These are phyloP conservation scores for Macrostomum cliftonense DNA, from an alignment of 2,888 invertebrate genomes.

Conservation along the genomic window DNA sequence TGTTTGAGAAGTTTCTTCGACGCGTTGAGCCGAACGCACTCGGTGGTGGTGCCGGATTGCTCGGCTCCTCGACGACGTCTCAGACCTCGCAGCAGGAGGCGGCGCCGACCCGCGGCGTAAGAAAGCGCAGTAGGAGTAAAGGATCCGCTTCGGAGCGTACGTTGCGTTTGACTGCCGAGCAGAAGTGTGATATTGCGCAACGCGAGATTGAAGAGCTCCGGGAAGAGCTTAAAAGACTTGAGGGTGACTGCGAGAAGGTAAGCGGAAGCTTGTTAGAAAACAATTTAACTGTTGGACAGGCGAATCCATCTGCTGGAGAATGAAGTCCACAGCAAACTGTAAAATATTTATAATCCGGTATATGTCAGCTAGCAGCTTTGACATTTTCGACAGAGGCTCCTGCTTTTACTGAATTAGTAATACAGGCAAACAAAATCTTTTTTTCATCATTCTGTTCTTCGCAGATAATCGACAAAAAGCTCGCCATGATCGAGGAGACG, in stretches of 20 bases:
- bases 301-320: neutral
- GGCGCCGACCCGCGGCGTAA: conserved; percentile 15
- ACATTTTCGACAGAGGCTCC: too few relatives aligned
- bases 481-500: conserved; percentile 37
- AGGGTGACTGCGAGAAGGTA: conserved; percentile 33
- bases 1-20: conserved; percentile 36
- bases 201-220: conserved; percentile 33
- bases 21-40: conserved; percentile 27
- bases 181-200: conserved; percentile 37
- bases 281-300: too few relatives aligned
- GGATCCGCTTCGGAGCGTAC: conserved; percentile 27
- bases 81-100: conserved; percentile 12
- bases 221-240: conserved; percentile 28
- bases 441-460: too few relatives aligned
- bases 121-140: conserved; percentile 32
- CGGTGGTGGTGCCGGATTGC: conserved; percentile 5
- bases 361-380: too few relatives aligned
- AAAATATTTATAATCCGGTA: too few relatives aligned
- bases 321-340: neutral
- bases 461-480: neutral
- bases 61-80: conserved; percentile 8
- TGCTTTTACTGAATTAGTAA: neutral
- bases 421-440: too few relatives aligned
- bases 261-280: conserved; percentile 17
- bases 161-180: conserved; percentile 29